Conservation (phyloP, 2,888 invertebrate genomes). For the Zaprionus obscuricornis region DNA sequence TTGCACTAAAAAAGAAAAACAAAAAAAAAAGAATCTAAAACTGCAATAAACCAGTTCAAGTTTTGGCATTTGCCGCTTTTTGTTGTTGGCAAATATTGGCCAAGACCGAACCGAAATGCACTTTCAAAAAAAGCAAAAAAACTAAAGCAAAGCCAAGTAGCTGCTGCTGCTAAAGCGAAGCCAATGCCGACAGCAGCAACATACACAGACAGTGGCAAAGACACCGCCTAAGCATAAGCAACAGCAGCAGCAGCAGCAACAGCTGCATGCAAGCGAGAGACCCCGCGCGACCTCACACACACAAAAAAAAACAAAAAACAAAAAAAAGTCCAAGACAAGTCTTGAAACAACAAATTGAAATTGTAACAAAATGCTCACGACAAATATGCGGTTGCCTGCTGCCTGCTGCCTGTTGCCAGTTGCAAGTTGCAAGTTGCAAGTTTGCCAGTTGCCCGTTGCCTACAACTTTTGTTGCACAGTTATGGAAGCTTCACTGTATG, state of each 20-base stretch:
- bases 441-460: too few species aligned
- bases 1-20: slow-evolving; percentile 50
- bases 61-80: slow-evolving; percentile 38
- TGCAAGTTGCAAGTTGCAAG: too few species aligned
- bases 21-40: too few species aligned
- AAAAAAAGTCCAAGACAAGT: slow-evolving; percentile 41
- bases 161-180: slow-evolving; percentile 38
- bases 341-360: slow-evolving; percentile 70
- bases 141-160: slow-evolving; percentile 45
- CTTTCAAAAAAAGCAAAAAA: slow-evolving; percentile 59
- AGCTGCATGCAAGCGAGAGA: slow-evolving; percentile 9
- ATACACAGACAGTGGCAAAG: slow-evolving; percentile 3
- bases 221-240: slow-evolving; percentile 30
- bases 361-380: slow-evolving; percentile 78
- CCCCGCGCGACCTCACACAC: slow-evolving; percentile 31
- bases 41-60: slow-evolving; percentile 72
- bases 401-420: too few species aligned
- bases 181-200: slow-evolving; percentile 60
- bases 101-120: slow-evolving; percentile 67
- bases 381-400: slow-evolving; percentile 71
- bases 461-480: slow-evolving; percentile 24
- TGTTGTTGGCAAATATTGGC: slow-evolving; percentile 68
- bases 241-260: slow-evolving; percentile 3
- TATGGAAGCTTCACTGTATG: slow-evolving; percentile 28
- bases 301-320: slow-evolving; percentile 2